A percentile compares a stretch with the other conserved stretches of the same genome.
These are phyloP conservation scores for Darevskia mixta DNA, from an alignment of 2,797 vertebrate species.

Conservation along the genomic window DNA sequence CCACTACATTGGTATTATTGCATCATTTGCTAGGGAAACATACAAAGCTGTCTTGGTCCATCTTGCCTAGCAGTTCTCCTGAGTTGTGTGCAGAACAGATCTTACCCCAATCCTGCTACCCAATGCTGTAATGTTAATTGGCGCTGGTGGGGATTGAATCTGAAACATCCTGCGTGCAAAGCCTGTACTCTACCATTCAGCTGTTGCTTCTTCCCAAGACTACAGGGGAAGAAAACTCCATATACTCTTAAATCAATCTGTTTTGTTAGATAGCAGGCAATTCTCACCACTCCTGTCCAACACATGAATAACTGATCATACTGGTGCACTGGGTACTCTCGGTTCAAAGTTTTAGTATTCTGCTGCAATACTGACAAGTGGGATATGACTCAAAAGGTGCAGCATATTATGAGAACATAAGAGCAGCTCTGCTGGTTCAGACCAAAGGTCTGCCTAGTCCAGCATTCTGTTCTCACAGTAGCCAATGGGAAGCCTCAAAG, in stretches of 20 bases:
- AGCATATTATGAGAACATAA: neutral
- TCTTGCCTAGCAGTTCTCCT: neutral
- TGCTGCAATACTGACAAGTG: neutral
- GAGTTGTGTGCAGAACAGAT: neutral
- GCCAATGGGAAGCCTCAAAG: neutral
- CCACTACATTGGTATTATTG: neutral
- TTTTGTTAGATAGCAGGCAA: neutral
- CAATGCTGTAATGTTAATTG: neutral
- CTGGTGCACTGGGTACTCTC: neutral
- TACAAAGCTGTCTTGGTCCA: neutral
- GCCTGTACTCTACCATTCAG: neutral
- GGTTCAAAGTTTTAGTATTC: neutral
- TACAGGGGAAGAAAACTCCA: neutral
- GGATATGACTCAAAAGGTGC: neutral
- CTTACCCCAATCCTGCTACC: neutral
- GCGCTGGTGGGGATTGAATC: neutral
- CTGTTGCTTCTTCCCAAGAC: neutral
- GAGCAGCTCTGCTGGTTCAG: too few relatives aligned
- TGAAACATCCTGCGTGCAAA: neutral
- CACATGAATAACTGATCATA: slow-evolving; percentile 15
- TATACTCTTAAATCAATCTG: neutral
- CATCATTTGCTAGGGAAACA: neutral
- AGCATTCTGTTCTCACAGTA: too few relatives aligned
- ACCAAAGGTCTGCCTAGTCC: too few relatives aligned
- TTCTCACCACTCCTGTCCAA: neutral